Evolutionary conservation across 2,113 vertebrate genomes (phyloP).

Genomic region (Riparia riparia): DNA sequence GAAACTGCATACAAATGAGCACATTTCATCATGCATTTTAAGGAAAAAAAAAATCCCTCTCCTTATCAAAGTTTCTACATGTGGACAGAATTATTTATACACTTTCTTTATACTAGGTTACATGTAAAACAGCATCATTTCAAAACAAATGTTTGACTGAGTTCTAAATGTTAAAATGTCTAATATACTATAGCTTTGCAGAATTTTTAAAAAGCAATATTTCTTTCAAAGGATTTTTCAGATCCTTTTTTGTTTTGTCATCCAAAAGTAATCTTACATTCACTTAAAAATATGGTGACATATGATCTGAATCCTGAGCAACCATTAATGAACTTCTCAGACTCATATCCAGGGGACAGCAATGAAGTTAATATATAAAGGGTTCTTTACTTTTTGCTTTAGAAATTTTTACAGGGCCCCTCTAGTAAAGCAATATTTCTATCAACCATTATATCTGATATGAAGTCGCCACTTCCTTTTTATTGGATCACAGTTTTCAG

Average conservation of each 20-base stretch:
- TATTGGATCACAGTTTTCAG: background rate
- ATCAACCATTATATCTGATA: background rate
- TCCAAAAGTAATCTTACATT: background rate
- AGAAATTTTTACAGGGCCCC: background rate
- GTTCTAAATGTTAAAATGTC: background rate
- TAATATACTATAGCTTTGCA: background rate
- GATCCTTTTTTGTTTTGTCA: background rate
- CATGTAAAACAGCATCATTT: background rate
- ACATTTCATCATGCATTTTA: background rate
- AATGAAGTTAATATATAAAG: background rate
- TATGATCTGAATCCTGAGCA: background rate
- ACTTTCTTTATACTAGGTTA: background rate
- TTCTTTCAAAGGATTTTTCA: background rate
- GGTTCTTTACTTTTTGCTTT: background rate
- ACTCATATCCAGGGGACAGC: background rate
- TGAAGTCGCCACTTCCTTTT: background rate
- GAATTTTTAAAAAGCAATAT: background rate
- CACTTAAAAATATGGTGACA: background rate
- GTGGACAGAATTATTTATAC: background rate
- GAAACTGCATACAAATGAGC: background rate
- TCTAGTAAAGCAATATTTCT: background rate
- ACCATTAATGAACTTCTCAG: background rate
- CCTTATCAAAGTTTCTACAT: background rate
- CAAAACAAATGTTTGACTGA: background rate
- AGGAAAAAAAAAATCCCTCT: background rate